phyloP scores from a whole-genome alignment of 2,888 invertebrate genomes.

The Lissocephala sabroskyi region DNA sequence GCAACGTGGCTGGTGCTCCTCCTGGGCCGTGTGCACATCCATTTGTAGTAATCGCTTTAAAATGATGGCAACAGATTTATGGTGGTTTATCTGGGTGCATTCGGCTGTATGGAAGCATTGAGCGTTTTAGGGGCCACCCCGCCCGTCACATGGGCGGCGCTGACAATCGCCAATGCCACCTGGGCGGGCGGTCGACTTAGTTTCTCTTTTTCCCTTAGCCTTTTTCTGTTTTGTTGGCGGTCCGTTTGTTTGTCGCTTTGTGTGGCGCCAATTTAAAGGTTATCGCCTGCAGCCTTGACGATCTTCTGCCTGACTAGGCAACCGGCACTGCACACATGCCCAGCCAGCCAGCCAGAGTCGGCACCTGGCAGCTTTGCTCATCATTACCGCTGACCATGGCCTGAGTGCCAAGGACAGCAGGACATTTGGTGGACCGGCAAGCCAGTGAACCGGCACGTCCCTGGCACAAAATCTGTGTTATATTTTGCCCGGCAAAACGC shows the following conservation, averaged over 20 bases:
- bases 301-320: slow-evolving; percentile 52
- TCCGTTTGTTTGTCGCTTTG: slow-evolving; percentile 15
- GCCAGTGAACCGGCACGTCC: background rate
- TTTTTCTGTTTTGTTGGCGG: slow-evolving; percentile 7
- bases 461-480: too few species aligned
- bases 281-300: slow-evolving; percentile 50
- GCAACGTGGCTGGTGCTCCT: background rate
- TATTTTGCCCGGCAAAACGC: background rate
- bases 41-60: slow-evolving; percentile 63
- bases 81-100: slow-evolving; percentile 66
- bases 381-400: background rate
- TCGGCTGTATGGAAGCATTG: slow-evolving; percentile 30
- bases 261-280: slow-evolving; percentile 48
- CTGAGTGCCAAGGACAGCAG: background rate
- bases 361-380: background rate
- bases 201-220: slow-evolving; percentile 12
- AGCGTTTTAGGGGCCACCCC: slow-evolving; percentile 24
- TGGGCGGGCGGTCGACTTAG: slow-evolving; percentile 35
- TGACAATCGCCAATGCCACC: slow-evolving; percentile 48
- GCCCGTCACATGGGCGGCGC: slow-evolving; percentile 29
- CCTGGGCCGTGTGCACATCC: slow-evolving; percentile 37
- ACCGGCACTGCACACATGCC: slow-evolving; percentile 6
- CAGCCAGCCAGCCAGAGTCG: background rate
- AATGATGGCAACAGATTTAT: slow-evolving; percentile 68
- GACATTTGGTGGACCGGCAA: background rate